Evolutionary conservation across 2,113 vertebrate species (phyloP).

Genomic region (Patagioenas fasciata): DNA sequence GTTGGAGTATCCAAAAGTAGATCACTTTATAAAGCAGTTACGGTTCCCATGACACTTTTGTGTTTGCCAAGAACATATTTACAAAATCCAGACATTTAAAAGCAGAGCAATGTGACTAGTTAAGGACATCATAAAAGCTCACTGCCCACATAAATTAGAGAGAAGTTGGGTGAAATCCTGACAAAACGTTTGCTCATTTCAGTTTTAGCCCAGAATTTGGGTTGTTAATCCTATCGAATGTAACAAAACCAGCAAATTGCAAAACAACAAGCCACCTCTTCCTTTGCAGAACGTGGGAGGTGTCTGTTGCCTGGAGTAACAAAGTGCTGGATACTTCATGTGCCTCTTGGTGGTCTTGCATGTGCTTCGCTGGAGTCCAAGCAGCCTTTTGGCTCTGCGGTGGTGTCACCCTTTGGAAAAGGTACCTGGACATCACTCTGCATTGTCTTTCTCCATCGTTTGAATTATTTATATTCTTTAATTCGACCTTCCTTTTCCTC

Average conservation of each 20-base stretch:
- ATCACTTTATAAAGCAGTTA: neutral
- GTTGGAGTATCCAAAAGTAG: neutral
- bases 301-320: neutral
- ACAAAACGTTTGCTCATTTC: neutral
- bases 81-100: slow-evolving; percentile 21
- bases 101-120: neutral
- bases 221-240: neutral
- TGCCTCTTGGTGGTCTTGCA: neutral
- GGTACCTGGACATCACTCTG: neutral
- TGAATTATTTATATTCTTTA: neutral
- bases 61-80: neutral
- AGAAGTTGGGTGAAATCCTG: neutral
- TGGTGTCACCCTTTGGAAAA: neutral
- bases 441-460: neutral
- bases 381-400: neutral
- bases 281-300: neutral
- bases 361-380: neutral
- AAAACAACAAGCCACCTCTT: neutral
- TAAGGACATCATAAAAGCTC: neutral
- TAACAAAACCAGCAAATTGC: neutral
- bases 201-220: neutral
- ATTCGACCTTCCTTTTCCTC: neutral
- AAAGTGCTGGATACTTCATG: neutral
- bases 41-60: neutral
- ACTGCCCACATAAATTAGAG: neutral